Evolutionary conservation across 1,140 invertebrate genomes (phyloP).

Genomic region (Limonius californicus): DNA sequence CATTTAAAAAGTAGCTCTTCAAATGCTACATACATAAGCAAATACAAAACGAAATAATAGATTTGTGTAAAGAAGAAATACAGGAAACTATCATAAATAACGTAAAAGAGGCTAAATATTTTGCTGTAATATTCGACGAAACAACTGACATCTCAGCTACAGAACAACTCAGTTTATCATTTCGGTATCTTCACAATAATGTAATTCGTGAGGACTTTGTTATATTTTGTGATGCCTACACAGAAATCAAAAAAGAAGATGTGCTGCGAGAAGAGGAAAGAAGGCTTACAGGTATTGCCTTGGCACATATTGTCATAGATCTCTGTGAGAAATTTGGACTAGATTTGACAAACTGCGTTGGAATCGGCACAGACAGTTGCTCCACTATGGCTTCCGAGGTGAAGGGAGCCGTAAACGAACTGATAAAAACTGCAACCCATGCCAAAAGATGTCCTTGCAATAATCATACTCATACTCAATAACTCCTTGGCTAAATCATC

Average conservation of each 20-base stretch:
- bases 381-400: not conserved
- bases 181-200: not conserved
- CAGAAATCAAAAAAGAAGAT: no score
- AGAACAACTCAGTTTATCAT: not conserved
- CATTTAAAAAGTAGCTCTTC: no score
- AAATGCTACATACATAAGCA: not conserved
- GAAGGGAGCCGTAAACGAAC: not conserved
- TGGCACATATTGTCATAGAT: not conserved
- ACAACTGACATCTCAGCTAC: not conserved
- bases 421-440: not conserved
- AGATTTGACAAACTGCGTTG: no score
- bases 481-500: not conserved
- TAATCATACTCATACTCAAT: conserved; percentile 1
- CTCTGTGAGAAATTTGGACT: not conserved
- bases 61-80: not conserved
- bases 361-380: not conserved
- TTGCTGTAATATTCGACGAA: not conserved
- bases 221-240: no score
- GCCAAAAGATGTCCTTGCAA: not conserved
- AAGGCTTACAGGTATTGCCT: not conserved
- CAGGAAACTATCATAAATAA: not conserved
- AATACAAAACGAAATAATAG: not conserved
- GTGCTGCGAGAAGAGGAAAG: no score
- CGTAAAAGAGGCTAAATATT: not conserved
- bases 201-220: not conserved